Evolutionary conservation across 2,797 vertebrate genomes (phyloP), one percentile per base, ranked within the genome.

Genomic region (Ctenopoma multispine): DNA sequence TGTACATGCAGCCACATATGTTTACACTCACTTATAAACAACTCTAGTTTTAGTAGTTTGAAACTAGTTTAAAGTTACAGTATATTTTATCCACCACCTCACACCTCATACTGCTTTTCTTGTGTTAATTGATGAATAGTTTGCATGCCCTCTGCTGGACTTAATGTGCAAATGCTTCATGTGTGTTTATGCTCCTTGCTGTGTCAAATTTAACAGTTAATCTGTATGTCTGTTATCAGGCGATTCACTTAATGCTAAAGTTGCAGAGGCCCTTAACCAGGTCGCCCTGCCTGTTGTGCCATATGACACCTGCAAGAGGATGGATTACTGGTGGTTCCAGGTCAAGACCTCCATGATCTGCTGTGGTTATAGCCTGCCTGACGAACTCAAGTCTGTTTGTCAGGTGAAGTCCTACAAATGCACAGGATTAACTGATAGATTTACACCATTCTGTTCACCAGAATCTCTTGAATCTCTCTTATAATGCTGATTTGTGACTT

Each of bases 251-350:
- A 90, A 90, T 62, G 77, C 94, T 34, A 94, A 90, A 87, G 90
- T 73, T 1, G 80, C 93, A 5, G 93, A 95, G 75, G 51, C 73
- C 0, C 90, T 95, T 3, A 95, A 95, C 79, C 94, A 95, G 82
- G 94, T 95, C 1, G 90, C 90, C 14, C 76, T 95, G 49, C 95
- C 94, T 11, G 92, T 95, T 49, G 90, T 95, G 24, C 84, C 93
- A 0, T 94, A 69, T 54, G 80, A 93, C 48, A 94, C 91, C 31
- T 95, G 94, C 81, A 95, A 93, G 65, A 87, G 87, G 72, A 91
- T 92, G 85, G 92, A 94, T 77, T 94, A 93, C 77, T 95, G 94
- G 94, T 95, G 95, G 94, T 95, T 95, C 85, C 94, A 95, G 82
- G 92, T 95, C 69, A 95, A 94, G 79, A 66, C 86, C 9, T 93